phyloP scores from a whole-genome alignment of 2,113 vertebrate genomes.

The Lathamus discolor region DNA sequence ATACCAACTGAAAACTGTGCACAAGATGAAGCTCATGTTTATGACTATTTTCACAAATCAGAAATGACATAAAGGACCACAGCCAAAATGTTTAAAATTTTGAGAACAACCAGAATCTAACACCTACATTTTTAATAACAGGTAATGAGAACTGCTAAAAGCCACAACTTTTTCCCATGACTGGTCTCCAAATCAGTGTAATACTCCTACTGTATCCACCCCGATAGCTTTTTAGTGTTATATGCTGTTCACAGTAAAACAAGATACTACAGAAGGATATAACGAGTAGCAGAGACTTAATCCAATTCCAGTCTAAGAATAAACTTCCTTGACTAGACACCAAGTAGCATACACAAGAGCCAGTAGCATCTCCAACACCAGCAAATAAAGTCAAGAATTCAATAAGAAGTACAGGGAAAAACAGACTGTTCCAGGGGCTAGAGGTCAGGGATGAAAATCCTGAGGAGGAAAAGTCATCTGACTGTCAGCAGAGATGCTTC shows the following conservation, averaged over 20 bases:
- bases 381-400: background rate
- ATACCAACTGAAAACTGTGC: background rate
- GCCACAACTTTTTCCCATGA: background rate
- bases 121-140: background rate
- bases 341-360: background rate
- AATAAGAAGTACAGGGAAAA: background rate
- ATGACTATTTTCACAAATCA: background rate
- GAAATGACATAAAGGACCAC: background rate
- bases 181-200: background rate
- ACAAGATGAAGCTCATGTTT: background rate
- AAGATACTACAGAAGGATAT: background rate
- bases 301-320: background rate
- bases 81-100: background rate
- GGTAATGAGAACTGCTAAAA: background rate
- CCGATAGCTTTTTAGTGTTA: rapidly evolving
- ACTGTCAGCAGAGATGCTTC: background rate
- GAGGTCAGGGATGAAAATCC: background rate
- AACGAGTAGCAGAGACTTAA: background rate
- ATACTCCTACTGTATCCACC: background rate
- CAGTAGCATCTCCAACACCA: background rate
- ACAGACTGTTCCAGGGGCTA: too few species aligned
- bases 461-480: background rate
- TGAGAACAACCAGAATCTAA: background rate
- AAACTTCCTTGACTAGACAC: background rate
- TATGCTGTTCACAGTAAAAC: background rate